Conservation (phyloP, 2,888 invertebrate species). For the Drosophila conformis region DNA sequence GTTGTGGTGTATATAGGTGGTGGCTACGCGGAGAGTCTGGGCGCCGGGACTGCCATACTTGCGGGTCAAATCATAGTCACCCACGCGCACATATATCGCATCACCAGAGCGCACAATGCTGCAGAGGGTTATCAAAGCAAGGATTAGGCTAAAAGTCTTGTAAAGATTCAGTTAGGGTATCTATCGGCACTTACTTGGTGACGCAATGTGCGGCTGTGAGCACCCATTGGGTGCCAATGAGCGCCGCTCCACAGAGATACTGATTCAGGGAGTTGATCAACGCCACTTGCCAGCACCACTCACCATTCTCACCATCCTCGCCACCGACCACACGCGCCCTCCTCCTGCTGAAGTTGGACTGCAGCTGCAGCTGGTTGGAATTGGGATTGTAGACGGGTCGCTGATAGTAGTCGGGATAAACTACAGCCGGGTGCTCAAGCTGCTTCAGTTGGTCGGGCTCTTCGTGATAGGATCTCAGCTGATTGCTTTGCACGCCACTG, state of each 20-base stretch:
- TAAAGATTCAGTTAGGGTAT: not conserved
- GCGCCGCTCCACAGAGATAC: slow-evolving; percentile 96
- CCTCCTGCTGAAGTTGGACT: slow-evolving; percentile 59
- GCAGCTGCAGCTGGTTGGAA: slow-evolving; percentile 26
- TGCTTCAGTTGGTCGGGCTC: slow-evolving; percentile 37
- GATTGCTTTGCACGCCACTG: slow-evolving; percentile 72
- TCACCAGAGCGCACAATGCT: slow-evolving; percentile 97
- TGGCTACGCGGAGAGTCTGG: slow-evolving; percentile 95
- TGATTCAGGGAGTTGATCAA: slow-evolving; percentile 96
- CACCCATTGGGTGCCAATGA: slow-evolving; percentile 97
- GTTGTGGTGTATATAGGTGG: slow-evolving; percentile 97
- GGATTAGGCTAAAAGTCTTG: not conserved
- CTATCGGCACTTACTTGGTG: slow-evolving; percentile 90
- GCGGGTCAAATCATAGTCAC: slow-evolving; percentile 95
- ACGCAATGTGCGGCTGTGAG: slow-evolving; percentile 97
- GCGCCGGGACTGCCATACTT: slow-evolving; percentile 96
- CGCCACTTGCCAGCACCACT: slow-evolving; percentile 98
- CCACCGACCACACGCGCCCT: slow-evolving; percentile 92
- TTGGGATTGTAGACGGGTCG: slow-evolving; percentile 39
- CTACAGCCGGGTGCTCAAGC: slow-evolving; percentile 24
- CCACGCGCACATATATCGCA: slow-evolving; percentile 96
- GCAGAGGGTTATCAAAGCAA: not conserved
- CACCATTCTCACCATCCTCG: slow-evolving; percentile 94
- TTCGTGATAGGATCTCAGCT: slow-evolving; percentile 76
- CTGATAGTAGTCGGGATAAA: slow-evolving; percentile 62